Evolutionary conservation across 2,797 vertebrate species (phyloP).

Genomic region (Pipistrellus pygmaeus): DNA sequence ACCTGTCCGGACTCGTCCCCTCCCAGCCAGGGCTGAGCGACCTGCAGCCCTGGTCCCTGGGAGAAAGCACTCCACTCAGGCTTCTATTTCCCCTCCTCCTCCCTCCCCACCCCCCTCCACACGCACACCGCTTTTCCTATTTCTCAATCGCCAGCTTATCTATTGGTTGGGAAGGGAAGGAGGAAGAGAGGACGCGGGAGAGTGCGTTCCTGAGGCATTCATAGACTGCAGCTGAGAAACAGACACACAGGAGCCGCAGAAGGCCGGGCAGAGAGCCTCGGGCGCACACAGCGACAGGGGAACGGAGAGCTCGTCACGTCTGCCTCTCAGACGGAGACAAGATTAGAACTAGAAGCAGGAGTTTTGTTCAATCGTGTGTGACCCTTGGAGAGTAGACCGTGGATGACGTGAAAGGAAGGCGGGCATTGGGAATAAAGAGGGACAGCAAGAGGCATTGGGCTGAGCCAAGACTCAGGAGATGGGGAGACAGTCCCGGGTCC

Average conservation of each 20-base stretch:
- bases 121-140: background rate
- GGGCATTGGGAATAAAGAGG: background rate
- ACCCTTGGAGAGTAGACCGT: background rate
- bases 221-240: background rate
- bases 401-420: background rate
- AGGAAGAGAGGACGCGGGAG: background rate
- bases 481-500: background rate
- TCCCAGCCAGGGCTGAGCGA: conserved; percentile 42
- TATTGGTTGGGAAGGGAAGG: background rate
- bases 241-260: background rate
- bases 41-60: conserved; percentile 68
- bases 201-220: background rate
- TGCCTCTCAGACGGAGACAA: background rate
- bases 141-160: conserved; percentile 64
- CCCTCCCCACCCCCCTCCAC: too few relatives aligned
- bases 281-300: background rate
- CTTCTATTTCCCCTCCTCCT: background rate
- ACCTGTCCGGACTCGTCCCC: conserved; percentile 72
- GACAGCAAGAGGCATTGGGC: background rate
- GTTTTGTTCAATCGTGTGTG: background rate
- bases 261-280: background rate
- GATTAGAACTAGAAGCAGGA: background rate
- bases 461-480: background rate
- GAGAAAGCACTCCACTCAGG: background rate
- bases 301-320: background rate